Base-by-base conservation (phyloP, 2,113 vertebrate species). In the Pangasianodon gigas region DNA sequence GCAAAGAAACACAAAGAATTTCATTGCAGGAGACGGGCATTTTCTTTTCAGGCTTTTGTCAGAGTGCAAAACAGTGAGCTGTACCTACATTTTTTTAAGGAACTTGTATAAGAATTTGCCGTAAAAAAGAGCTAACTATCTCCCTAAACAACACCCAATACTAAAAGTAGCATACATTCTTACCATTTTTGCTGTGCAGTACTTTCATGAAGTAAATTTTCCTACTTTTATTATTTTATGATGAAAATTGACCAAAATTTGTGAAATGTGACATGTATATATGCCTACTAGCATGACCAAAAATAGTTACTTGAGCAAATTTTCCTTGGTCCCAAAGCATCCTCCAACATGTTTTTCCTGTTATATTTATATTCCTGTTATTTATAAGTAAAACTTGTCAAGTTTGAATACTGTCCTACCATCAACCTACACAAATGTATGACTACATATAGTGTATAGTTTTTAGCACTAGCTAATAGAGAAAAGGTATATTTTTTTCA, bases 1-100 rank as follows among this genome's bases (percentile, higher is more conserved):
- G 37, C 67, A 69, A 46, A 51, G 75, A 32, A 52, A 91, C 62
- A 83, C 74, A 58, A 74, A 58, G 5, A 51, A 52, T 77, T 26
- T 26, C 46, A 51, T 85, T 75, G 69, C 26, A 46, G 18, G 46
- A 69, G 19, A 74, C 54, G 32, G 10, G 32, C n/a, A 46, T 83
- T 52, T 46, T 77, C 4, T 3, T 5, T 46, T 4, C 3, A 13
- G 2, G 8, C 1, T 46, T 77, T 77, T 46, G 8, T 41, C 69
- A 74, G 32, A 74, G 18, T 41, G 69, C 69, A 16, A 9, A 75
- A 44, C 74, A 77, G 41, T 11, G 5, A 79, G 41, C 26, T 46
- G 19, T 48, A 46, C 8, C 9, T 46, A 77, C 41, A 71, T 37
- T 6, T 24, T 65, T 67, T 41, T 74, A 4, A 74, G 2, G 37